Evolutionary conservation across 2,888 invertebrate species (phyloP).

Genomic region (Bruchidius siliquastri): DNA sequence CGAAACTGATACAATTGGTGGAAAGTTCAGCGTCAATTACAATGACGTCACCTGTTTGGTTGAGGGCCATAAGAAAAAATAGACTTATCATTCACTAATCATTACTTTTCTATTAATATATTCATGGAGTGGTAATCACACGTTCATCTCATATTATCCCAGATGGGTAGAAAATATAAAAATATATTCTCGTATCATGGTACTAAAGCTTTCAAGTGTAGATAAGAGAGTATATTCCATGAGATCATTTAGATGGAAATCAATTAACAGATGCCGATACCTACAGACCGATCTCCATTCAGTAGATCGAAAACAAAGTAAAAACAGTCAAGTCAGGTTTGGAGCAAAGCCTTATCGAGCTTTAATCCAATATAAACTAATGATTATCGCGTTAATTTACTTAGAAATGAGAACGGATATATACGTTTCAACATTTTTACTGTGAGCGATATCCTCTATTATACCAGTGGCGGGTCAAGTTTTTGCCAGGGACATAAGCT

Average conservation of each 20-base stretch:
- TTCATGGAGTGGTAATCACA: background rate
- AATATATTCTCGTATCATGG: background rate
- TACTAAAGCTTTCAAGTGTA: background rate
- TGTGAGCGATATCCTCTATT: background rate
- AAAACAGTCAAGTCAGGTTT: background rate
- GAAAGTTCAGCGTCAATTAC: too few relatives aligned
- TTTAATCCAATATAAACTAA: slow-evolving; percentile 14
- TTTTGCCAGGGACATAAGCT: background rate
- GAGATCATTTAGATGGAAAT: background rate
- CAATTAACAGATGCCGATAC: background rate
- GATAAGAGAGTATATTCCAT: background rate
- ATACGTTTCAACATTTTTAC: background rate
- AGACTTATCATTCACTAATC: too few relatives aligned
- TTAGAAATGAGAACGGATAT: slow-evolving; percentile 17
- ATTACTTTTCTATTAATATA: background rate
- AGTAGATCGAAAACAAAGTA: background rate
- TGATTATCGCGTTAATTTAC: slow-evolving; percentile 16
- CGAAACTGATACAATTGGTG: too few relatives aligned
- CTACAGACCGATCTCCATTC: background rate
- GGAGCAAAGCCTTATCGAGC: slow-evolving; percentile 9
- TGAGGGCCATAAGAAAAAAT: too few relatives aligned
- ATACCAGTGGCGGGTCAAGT: background rate
- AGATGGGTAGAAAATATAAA: background rate
- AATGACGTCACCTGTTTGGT: too few relatives aligned
- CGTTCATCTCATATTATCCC: background rate